phyloP scores from a whole-genome alignment of 2,888 invertebrate genomes.

The Acanthococcus lagerstroemiae region DNA sequence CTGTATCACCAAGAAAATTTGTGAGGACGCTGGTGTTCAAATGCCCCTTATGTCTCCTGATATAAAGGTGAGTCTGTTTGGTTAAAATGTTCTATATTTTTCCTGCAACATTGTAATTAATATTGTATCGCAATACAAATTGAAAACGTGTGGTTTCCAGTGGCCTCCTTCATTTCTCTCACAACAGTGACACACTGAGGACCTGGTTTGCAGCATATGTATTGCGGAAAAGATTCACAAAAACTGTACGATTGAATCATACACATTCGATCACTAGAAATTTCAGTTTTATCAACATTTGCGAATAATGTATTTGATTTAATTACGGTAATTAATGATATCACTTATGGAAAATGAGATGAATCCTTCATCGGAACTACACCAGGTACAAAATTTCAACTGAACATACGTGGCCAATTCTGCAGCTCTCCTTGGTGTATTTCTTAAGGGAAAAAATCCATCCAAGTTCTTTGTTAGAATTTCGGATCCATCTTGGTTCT shows the following conservation, averaged over 20 bases:
- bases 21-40: not conserved
- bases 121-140: not conserved
- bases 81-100: not conserved
- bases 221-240: not conserved
- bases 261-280: not conserved
- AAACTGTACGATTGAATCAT: not conserved
- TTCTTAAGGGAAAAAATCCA: not conserved
- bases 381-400: not conserved
- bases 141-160: not conserved
- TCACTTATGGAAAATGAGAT: not conserved
- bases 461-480: not conserved
- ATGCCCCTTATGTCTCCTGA: not conserved
- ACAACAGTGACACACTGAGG: not conserved
- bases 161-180: not conserved
- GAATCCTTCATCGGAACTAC: not conserved
- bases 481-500: not conserved
- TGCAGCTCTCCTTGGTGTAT: not conserved
- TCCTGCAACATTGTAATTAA: not conserved
- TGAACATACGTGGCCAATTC: not conserved
- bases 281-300: not conserved
- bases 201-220: not conserved
- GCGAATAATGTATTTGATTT: not conserved
- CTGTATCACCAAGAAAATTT: not conserved
- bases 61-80: too few relatives aligned
- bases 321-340: not conserved